Evolutionary conservation across 2,888 invertebrate species (phyloP), one percentile per base, ranked within the genome.

Genomic region (Hoplodrina ambigua): DNA sequence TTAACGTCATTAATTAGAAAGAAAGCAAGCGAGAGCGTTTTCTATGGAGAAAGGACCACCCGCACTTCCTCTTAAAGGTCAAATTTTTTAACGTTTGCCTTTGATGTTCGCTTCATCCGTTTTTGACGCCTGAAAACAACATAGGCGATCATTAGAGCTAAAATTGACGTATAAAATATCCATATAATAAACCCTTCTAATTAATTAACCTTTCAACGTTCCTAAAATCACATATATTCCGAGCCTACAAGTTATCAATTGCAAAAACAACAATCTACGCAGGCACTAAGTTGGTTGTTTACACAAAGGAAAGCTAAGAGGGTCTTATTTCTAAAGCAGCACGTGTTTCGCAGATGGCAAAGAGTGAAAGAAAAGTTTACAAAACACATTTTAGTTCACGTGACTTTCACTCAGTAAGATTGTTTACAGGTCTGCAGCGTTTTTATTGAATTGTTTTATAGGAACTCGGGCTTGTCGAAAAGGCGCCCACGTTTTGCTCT

Each of bases 321-420:
- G 37, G 53, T 25, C 49, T 10, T 17, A 66, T 67, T 78, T 77
- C 69, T 50, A 71, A 70, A 54, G 50, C 57, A 15, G 37, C 80
- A 80, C 56, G 72, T 75, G 74, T 69, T 71, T 69, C 61, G 56
- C 72, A 75, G 65, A 76, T 61, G 66, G 71, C 49, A 62, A 75
- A 69, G 66, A 66, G 37, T 78, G 62, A 62, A 79, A 80, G 66
- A 78, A 78, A 78, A 80, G 66, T 78, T 80, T 57, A 33, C 41
- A 46, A 58, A 78, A 76, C 81, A 75, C 76, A 80, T 76, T 78
- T 80, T 17, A 17, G 15, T 55, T 33, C 81, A 64, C 78, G 78
- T 78, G 78, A 75, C 57, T 37, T 30, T 56, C 30, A 6, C 56
- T 72, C 54, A 52, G 55, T 64, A 60, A 61, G 76, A 75, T 58